Conservation (phyloP, 1,140 invertebrate species). For the Phthorimaea operculella region DNA sequence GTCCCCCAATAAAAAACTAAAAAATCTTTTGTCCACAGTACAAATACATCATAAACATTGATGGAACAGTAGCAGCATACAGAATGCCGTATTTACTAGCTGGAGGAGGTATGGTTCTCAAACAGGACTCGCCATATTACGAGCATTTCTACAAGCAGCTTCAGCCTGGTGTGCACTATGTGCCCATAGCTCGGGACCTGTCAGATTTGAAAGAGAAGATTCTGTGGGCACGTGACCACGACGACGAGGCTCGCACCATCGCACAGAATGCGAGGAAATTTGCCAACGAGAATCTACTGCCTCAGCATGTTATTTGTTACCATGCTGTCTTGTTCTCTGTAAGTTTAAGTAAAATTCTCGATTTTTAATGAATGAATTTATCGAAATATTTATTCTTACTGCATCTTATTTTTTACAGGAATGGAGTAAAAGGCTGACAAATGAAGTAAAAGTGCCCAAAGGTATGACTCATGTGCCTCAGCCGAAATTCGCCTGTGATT, state of each 20-base stretch:
- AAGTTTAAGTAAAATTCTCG: conserved; percentile 14
- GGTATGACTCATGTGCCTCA: conserved; percentile 83
- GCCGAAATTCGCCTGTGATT: conserved; percentile 67
- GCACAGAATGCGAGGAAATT: conserved; percentile 77
- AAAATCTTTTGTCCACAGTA: conserved; percentile 75
- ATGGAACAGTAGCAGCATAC: conserved; percentile 97
- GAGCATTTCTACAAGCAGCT: conserved; percentile 93
- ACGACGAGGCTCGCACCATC: conserved; percentile 78
- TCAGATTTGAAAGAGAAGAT: conserved; percentile 84
- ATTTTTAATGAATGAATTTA: no score
- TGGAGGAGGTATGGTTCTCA: conserved; percentile 88
- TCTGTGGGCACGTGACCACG: conserved; percentile 83
- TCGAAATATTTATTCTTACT: not conserved
- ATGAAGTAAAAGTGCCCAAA: conserved; percentile 69
- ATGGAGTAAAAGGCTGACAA: conserved; percentile 78
- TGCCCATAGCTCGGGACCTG: conserved; percentile 84
- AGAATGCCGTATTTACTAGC: conserved; percentile 91
- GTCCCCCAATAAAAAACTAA: not conserved
- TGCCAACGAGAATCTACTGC: conserved; percentile 82
- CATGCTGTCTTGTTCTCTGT: conserved; percentile 83
- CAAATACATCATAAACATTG: conserved; percentile 95
- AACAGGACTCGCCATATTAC: conserved; percentile 93
- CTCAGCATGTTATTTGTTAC: conserved; percentile 91
- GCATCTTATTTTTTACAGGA: conserved; percentile 53
- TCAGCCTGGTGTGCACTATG: conserved; percentile 81